Evolutionary conservation across 2,113 vertebrate species (phyloP), one percentile per base, ranked within the genome.

Genomic region (Sterna hirundo): DNA sequence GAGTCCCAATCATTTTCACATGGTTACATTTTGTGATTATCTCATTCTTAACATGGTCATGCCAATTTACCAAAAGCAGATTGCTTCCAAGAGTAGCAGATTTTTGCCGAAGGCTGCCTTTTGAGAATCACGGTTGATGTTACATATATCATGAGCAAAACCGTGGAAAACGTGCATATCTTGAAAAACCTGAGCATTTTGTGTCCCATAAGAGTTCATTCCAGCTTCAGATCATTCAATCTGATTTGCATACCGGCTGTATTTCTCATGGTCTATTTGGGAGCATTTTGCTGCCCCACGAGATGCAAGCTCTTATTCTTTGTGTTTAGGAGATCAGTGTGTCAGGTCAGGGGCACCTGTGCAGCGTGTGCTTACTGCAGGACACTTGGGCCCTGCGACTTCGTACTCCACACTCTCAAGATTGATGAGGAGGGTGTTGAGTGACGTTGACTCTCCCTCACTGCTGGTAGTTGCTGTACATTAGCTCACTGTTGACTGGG

Each of bases 141-240:
- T 81, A 46, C 6, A 23, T 18, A 9, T 51, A 25, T 6, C 8
- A 13, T 22, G 20, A 70, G 52, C 6, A 78, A 65, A 90, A 12
- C 3, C 3, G 32, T 12, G 22, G 32, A 27, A 82, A 72, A 22
- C 0, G 0, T 44, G 6, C 0, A 0, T 15, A 6, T 22, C 34
- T 19, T 51, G 21, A 61, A 52, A 62, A 69, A 20, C 13, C 26
- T 32, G 29, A 42, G 20, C 17, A 19, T n/a, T 80, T 47, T 74
- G n/a, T 72, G 26, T 91, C 42, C 36, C 1, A 0, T n/a, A 15
- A 55, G 32, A 49, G 62, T 58, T 93, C 34, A 22, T 34, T 46
- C 5, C 22, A 40, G 11, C 15, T 29, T 74, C 32, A 52, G 17
- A 27, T 44, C 10, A 17, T 55, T 60, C 34, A 6, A 1, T 55